Base-by-base conservation (phyloP, 2,888 invertebrate genomes). In the Meganola albula region DNA sequence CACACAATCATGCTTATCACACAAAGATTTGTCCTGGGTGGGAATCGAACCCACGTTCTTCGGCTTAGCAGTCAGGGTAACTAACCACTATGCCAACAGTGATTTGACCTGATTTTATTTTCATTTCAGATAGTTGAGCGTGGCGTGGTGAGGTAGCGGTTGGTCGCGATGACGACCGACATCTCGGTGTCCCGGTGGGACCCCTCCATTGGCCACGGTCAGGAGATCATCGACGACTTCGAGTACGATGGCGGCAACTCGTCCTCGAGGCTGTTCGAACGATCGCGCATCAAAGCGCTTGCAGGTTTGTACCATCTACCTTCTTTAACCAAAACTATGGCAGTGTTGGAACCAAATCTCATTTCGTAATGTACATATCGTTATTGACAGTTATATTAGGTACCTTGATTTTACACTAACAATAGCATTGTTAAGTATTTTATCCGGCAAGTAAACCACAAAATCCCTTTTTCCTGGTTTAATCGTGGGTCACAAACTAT, bases 161-260 rank as follows among this genome's bases (percentile, higher is more conserved):
- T 65, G 77, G 87, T 78, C 83, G 84, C 72, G 67, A 97, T 97
- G 97, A 97, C 97, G 90, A 97, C 97, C 88, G 97, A 97, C 90
- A 97, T 97, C 88, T 96, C 96, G 87, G 93, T 96, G 89, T 94
- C 95, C 87, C 94, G 97, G 76, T 98, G 97, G 97, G 97, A 97
- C 88, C 95, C 96, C 66, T 93, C 93, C 86, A 91, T 93, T 74
- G 89, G 89, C 74, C 89, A 91, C 72, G 95, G 96, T 69, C 95
- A 95, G 86, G 95, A 96, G 87, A 93, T 95, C 79, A 94, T 95
- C 80, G 97, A 97, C 79, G 98, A 98, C 82, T 98, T 98, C 89
- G 98, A 99, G 89, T 98, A 98, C 89, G 99, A 99, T 87, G 98
- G 98, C 72, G 98, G 98, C 68, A 98, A 98, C 84, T 98, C 97